Percentiles rank a stretch among this genome's conserved stretches.
These are phyloP conservation scores for Xestia sexstrigata DNA, from an alignment of 2,888 invertebrate genomes.

Conservation along the genomic window DNA sequence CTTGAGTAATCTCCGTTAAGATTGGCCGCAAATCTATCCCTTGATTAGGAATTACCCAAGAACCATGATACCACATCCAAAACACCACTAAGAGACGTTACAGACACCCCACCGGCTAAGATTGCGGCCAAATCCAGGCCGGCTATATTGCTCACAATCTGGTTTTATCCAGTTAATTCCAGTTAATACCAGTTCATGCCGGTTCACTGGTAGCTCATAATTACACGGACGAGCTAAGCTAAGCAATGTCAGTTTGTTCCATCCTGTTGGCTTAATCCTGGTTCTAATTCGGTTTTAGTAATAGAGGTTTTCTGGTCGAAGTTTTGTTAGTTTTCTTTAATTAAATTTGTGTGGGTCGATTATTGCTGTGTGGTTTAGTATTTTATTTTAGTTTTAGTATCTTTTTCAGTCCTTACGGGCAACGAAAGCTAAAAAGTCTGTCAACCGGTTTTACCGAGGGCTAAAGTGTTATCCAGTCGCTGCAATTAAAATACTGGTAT, in stretches of 20 bases:
- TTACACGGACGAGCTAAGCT: constrained; percentile 64
- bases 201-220: constrained; percentile 69
- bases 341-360: constrained; percentile 14
- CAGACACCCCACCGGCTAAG: constrained; percentile 61
- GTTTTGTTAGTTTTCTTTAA: constrained; percentile 44
- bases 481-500: no score
- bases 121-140: constrained; percentile 74
- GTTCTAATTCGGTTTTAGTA: constrained; percentile 52
- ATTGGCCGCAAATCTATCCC: neutral
- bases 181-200: constrained; percentile 70
- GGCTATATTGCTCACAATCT: constrained; percentile 77
- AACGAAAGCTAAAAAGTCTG: no score
- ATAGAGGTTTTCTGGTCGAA: constrained; percentile 36
- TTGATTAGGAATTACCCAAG: neutral
- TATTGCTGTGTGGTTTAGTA: neutral
- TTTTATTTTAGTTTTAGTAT: neutral
- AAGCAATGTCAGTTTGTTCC: constrained; percentile 57
- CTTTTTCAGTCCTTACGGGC: no score
- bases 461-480: no score
- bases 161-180: constrained; percentile 75
- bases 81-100: constrained; percentile 6
- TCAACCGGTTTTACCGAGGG: no score
- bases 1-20: neutral
- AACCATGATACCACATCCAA: constrained; percentile 56
- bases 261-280: constrained; percentile 50